Conservation (phyloP, 2,888 invertebrate species). For the Tipula lateralis region DNA sequence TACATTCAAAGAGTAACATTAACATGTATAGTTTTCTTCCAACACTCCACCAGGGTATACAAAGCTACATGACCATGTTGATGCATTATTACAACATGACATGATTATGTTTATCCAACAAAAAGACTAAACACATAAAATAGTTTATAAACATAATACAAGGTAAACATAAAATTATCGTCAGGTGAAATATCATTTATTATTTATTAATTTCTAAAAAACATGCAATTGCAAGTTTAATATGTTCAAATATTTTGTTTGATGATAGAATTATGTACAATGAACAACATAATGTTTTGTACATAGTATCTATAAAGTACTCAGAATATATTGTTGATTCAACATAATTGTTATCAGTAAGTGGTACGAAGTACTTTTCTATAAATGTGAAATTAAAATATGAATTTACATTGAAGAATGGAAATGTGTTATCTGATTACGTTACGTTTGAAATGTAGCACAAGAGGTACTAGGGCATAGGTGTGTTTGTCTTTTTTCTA, state of each 20-base stretch:
- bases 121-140: too few relatives aligned
- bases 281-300: background rate
- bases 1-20: too few relatives aligned
- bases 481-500: background rate
- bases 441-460: background rate
- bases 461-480: background rate
- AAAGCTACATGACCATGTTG: too few relatives aligned
- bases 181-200: background rate
- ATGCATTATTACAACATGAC: too few relatives aligned
- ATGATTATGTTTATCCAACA: too few relatives aligned
- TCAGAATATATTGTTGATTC: background rate
- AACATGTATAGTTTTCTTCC: too few relatives aligned
- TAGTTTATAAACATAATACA: too few relatives aligned
- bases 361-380: background rate
- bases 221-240: background rate
- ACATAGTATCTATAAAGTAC: background rate
- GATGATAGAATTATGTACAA: background rate
- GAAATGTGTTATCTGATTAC: background rate
- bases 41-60: too few relatives aligned
- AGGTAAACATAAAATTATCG: background rate
- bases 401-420: background rate
- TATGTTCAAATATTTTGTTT: slow-evolving; percentile 1
- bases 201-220: background rate
- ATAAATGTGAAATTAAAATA: background rate
- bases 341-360: background rate